Conservation (phyloP, 2,113 vertebrate species). For the Chiloscyllium plagiosum region DNA sequence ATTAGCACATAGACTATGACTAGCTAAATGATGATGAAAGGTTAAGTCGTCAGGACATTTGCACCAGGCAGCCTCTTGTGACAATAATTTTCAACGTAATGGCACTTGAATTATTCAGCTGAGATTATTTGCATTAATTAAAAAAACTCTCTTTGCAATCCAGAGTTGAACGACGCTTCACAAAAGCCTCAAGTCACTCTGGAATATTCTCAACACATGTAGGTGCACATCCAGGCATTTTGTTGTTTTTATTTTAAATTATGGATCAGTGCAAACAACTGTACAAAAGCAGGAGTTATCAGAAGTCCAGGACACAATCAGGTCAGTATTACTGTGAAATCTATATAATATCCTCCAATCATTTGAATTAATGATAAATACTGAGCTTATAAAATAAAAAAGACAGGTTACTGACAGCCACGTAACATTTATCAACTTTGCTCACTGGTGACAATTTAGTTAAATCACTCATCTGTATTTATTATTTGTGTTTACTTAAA, state of each 20-base stretch:
- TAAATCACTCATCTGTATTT: constrained; percentile 11
- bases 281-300: constrained; percentile 37
- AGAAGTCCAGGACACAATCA: constrained; percentile 35
- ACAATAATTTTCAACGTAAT: background rate
- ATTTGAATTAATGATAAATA: constrained; percentile 32
- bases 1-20: background rate
- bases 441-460: background rate
- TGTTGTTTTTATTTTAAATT: constrained; percentile 37
- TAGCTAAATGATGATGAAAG: constrained; percentile 2
- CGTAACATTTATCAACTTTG: constrained; percentile 8
- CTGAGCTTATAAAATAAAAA: constrained; percentile 25
- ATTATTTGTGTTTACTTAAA: background rate
- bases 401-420: constrained; percentile 34
- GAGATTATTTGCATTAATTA: background rate
- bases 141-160: background rate
- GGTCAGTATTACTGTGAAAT: constrained; percentile 23
- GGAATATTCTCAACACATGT: constrained; percentile 26
- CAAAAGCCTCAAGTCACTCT: background rate
- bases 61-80: constrained; percentile 16
- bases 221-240: background rate
- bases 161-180: background rate
- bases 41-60: background rate
- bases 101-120: constrained; percentile 13
- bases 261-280: constrained; percentile 38
- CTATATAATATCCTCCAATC: constrained; percentile 8